Conservation (phyloP, 1,140 invertebrate genomes). For the Penaeus vannamei region DNA sequence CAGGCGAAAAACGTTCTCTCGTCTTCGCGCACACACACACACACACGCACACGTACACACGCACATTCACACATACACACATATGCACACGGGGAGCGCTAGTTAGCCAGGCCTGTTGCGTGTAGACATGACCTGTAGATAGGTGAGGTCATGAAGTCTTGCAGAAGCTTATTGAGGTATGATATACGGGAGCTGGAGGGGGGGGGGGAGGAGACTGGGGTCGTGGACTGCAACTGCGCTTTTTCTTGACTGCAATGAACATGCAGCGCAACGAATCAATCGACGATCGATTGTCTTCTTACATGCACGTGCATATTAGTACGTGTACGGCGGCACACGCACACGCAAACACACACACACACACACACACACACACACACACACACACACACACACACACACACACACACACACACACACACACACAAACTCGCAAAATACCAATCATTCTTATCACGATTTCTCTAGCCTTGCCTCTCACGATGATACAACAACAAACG, state of each 20-base stretch:
- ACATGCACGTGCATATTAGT: neutral
- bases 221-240: neutral
- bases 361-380: neutral
- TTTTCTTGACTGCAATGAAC: neutral
- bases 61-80: neutral
- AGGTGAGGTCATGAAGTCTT: neutral
- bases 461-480: too few relatives aligned
- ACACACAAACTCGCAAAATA: too few relatives aligned
- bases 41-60: too few relatives aligned
- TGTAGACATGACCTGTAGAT: slow-evolving; percentile 26
- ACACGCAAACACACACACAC: neutral
- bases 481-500: too few relatives aligned
- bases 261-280: neutral
- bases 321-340: neutral
- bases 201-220: neutral
- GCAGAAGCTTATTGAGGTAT: neutral
- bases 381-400: neutral
- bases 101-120: slow-evolving; percentile 52
- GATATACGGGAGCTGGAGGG: neutral
- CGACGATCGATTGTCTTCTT: neutral
- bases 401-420: slow-evolving; percentile 1
- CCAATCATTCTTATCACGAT: too few relatives aligned
- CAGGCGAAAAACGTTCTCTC: slow-evolving; percentile 51
- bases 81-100: slow-evolving; percentile 41
- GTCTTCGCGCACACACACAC: too few relatives aligned